phyloP scores from a whole-genome alignment of 1,140 invertebrate species.

The Camponotus vicinus region DNA sequence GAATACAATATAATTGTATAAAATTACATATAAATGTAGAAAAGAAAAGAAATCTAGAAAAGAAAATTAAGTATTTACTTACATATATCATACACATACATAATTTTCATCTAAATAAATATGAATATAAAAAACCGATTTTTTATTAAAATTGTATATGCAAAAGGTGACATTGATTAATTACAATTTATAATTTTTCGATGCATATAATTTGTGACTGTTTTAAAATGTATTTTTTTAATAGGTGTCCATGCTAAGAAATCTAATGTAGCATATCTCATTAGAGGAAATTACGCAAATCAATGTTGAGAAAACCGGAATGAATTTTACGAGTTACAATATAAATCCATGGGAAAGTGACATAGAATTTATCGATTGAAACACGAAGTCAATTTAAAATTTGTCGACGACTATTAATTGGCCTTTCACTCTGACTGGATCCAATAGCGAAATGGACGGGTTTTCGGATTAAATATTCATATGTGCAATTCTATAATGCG shows the following conservation, averaged over 20 bases:
- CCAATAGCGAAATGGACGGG: conserved; percentile 14
- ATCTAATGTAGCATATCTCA: not conserved
- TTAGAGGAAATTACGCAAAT: conserved; percentile 28
- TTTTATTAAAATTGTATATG: conserved; percentile 12
- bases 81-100: not conserved
- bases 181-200: not conserved
- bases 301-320: conserved; percentile 10
- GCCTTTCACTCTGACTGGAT: not conserved
- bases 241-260: not conserved
- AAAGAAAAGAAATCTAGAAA: not conserved
- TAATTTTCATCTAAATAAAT: conserved; percentile 1
- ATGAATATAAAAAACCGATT: not conserved
- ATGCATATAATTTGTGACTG: not conserved
- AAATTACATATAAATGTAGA: not conserved
- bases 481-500: not conserved
- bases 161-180: not conserved
- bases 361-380: conserved; percentile 7
- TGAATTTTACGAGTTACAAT: conserved; percentile 32
- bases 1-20: not conserved
- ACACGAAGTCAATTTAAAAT: conserved; percentile 2
- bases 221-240: not conserved
- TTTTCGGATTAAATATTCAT: not conserved
- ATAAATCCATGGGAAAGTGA: not conserved
- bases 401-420: not conserved
- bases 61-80: not conserved